Conservation (phyloP, 2,797 vertebrate species). For the Cryptoprocta ferox region DNA sequence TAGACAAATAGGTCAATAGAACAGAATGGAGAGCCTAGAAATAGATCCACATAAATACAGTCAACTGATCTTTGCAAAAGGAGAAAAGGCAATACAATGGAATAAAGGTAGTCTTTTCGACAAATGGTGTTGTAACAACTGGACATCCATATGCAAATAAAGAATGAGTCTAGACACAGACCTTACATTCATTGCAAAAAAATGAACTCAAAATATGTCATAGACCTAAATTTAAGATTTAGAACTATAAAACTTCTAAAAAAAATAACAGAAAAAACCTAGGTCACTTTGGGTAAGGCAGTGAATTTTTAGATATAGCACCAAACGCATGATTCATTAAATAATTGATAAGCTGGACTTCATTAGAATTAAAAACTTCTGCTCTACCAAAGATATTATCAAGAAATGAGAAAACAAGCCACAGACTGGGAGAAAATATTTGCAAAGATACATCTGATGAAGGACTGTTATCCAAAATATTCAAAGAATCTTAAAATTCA, state of each 20-base stretch:
- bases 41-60: background rate
- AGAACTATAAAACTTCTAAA: background rate
- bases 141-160: background rate
- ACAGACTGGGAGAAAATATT: background rate
- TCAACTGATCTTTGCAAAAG: background rate
- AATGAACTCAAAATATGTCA: background rate
- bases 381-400: background rate
- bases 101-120: background rate
- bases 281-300: background rate
- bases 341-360: background rate
- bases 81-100: background rate
- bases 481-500: background rate
- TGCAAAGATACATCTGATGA: background rate
- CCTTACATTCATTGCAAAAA: background rate
- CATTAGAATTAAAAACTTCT: slow-evolving; percentile 26
- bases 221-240: background rate
- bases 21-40: background rate
- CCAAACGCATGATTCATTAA: slow-evolving; percentile 4
- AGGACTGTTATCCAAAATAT: background rate
- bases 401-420: background rate
- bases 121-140: background rate
- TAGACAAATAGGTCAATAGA: background rate
- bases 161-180: background rate
- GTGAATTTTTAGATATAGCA: background rate
- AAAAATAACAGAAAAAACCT: background rate